Base-by-base conservation (phyloP, 2,888 invertebrate species). In the Archips crataeganus region DNA sequence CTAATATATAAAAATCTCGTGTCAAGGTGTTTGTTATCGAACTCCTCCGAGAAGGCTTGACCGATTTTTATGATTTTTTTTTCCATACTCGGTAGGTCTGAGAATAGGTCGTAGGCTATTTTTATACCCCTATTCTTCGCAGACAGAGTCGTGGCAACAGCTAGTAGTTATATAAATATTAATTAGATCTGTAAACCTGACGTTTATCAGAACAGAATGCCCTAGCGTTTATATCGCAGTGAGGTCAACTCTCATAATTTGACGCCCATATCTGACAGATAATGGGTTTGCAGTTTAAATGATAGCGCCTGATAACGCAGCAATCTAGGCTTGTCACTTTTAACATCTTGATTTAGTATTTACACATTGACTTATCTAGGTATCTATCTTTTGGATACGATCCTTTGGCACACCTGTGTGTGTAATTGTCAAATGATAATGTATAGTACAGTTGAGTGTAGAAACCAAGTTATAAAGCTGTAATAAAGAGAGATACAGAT, bases 331-430 rank as follows among this genome's bases (percentile, higher is more conserved):
- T 23, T 63, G 68, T 23, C 63, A 69, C 49, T 68, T 32, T 32
- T 73, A 47, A 69, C 68, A 73, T 73, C 73, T 73, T 64, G 68
- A 64, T 69, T 63, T 49, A 68, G 54, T 73, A 10, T 57, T 32
- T 51, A 66, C 51, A 72, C 54, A 67, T 45, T 57, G 3, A 51
- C 49, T 60, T 65, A 71, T 71, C 64, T 60, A 2, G 49, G 2
- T 49, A 57, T 54, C 54, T 15, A 23, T 15, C 54, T 54, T 49
- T 49, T 23, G 2, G 23, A 23, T 3, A 23, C 54, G 9, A 9
- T 54, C 6, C 2, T 4, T n/a, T 8, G 23, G 15, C 23, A 23
- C 15, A 54, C 54, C 15, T 54, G 8, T 54, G 6, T 54, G 6
- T 54, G 23, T 54, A 54, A 54, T 54, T 54, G 54, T 54, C 15